Conservation (phyloP, 1,140 invertebrate genomes). For the Drosophila miranda region DNA sequence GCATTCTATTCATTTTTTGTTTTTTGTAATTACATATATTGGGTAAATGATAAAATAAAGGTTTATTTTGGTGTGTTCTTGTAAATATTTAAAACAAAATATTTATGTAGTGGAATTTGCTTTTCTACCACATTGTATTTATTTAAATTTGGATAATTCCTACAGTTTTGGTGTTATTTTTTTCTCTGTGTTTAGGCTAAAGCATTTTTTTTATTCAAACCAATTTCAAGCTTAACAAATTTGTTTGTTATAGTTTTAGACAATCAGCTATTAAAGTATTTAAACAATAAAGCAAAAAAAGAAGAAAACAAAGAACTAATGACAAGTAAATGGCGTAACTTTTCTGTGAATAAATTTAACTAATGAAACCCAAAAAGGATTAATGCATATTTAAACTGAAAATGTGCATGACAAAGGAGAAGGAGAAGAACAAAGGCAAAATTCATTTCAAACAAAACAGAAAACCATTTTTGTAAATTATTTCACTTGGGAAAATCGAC, state of each 20-base stretch:
- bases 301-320: constrained; percentile 55
- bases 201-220: background rate
- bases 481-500: constrained; percentile 81
- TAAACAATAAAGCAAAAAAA: constrained; percentile 42
- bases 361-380: constrained; percentile 46
- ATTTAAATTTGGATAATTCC: too few relatives aligned
- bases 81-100: constrained; percentile 18
- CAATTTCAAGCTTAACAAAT: constrained; percentile 60
- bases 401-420: constrained; percentile 38
- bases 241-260: constrained; percentile 78
- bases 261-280: constrained; percentile 68
- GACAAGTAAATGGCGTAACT: constrained; percentile 80
- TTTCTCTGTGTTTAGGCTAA: constrained; percentile 4
- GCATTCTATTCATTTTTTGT: too few relatives aligned
- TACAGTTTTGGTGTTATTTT: constrained; percentile 14
- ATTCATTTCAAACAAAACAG: constrained; percentile 60
- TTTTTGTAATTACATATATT: background rate
- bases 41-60: background rate
- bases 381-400: constrained; percentile 57
- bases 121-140: too few relatives aligned
- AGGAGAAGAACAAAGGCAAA: constrained; percentile 41
- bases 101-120: constrained; percentile 13
- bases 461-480: constrained; percentile 75
- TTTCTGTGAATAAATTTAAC: constrained; percentile 76
- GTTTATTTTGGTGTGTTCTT: constrained; percentile 27